Evolutionary conservation across 2,888 invertebrate genomes (phyloP), one percentile per base, ranked within the genome.

Genomic region (Phengaris alcon): DNA sequence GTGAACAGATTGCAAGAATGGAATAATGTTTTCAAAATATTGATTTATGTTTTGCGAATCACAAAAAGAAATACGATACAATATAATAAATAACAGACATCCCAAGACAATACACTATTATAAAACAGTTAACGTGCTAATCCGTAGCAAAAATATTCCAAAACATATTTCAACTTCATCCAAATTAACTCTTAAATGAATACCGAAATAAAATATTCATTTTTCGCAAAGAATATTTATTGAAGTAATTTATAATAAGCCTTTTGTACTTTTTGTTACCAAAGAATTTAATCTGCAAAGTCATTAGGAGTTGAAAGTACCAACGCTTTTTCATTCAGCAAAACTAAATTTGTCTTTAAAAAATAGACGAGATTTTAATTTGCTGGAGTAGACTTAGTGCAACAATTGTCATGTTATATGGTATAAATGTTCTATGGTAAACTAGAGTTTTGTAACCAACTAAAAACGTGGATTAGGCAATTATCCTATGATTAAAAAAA

Each of bases 281-380:
- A 52, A 54, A 72, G 51, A 72, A 72, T 72, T 72, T 52, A 72
- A 72, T 72, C 72, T 72, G 22, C 52, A 54, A 54, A 72, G 72
- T 35, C 54, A 72, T 72, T 72, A 72, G 72, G 54, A 54, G 13
- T 72, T 54, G 46, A 72, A 54, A 72, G 7, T 72, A 52, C 72
- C 12, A 54, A 35, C 22, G 72, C 72, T 72, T 54, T 72, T 54
- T 70, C 72, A 72, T 52, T 54, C 35, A 13, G 72, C 52, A 54
- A 72, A 72, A 72, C 51, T 72, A 54, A 72, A 54, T 72, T 52
- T 72, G 72, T 54, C 54, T 48, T 48, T 35, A 52, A 52, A 69
- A 72, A 72, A 72, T 72, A 22, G 70, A 22, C 10, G 52, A 72
- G 52, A 22, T 54, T 72, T 70, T 54, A 22, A 72, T 52, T 52